phyloP scores from a whole-genome alignment of 2,113 vertebrate genomes.

The Notiomystis cincta region DNA sequence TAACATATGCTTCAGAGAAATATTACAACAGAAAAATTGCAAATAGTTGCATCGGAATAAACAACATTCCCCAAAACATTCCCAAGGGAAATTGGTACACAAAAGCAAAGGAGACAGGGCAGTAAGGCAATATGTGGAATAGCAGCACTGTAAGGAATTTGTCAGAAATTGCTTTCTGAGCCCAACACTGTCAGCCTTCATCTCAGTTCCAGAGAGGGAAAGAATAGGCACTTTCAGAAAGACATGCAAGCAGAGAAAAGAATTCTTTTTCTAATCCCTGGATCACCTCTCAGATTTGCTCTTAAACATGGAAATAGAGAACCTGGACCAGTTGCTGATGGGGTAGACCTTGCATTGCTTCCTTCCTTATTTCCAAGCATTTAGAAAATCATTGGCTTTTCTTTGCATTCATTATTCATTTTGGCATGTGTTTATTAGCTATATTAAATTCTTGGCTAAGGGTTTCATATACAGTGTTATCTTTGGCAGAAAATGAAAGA shows the following conservation, averaged over 20 bases:
- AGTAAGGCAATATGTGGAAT: slow-evolving; percentile 1
- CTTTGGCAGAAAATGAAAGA: slow-evolving; percentile 63
- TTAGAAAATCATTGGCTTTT: not conserved
- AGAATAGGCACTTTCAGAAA: not conserved
- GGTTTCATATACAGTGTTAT: slow-evolving; percentile 62
- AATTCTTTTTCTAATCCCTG: not conserved
- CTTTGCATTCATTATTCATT: not conserved
- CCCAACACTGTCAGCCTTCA: not conserved
- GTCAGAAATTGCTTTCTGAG: slow-evolving; percentile 17
- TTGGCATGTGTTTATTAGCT: not conserved
- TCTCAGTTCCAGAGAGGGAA: slow-evolving; percentile 19
- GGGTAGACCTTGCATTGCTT: slow-evolving; percentile 27
- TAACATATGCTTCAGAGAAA: slow-evolving; percentile 41
- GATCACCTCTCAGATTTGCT: not conserved
- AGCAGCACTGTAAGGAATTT: not conserved
- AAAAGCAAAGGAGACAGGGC: not conserved
- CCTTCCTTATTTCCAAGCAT: slow-evolving; percentile 42
- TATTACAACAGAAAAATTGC: slow-evolving; percentile 33
- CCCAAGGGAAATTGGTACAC: not conserved
- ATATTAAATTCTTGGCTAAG: not conserved
- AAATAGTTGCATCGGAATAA: slow-evolving; percentile 7
- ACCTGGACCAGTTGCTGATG: slow-evolving; percentile 51
- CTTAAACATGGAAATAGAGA: slow-evolving; percentile 60
- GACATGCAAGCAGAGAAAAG: not conserved
- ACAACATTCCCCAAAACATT: not conserved